A percentile compares a stretch with the other conserved stretches of the same genome.
These are phyloP conservation scores for Dioctria rufipes DNA, from an alignment of 2,888 invertebrate species.

Conservation along the genomic window DNA sequence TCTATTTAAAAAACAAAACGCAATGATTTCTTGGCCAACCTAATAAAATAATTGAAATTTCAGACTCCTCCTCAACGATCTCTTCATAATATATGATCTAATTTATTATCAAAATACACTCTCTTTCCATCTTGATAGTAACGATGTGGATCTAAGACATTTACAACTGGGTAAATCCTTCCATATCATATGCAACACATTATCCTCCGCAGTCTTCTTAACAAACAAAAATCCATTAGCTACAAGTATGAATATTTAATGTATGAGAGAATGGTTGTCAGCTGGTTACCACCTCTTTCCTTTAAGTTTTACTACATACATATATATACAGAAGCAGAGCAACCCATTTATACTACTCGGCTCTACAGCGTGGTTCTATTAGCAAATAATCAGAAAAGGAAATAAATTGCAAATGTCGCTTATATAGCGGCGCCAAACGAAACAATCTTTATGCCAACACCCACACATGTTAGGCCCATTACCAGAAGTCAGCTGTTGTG, in stretches of 20 bases:
- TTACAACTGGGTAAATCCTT: no score
- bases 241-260: conserved; percentile 16
- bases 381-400: conserved; percentile 18
- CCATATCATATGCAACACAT: no score
- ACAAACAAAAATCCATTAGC: conserved; percentile 22
- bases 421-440: not conserved
- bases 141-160: no score
- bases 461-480: not conserved
- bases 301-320: not conserved
- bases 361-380: not conserved
- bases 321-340: not conserved
- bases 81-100: no score
- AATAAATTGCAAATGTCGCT: conserved; percentile 12
- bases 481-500: not conserved
- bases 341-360: conserved; percentile 9
- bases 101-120: no score
- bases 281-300: conserved; percentile 1
- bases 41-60: no score
- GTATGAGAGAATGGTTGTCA: conserved; percentile 3
- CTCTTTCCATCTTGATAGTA: no score
- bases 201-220: not conserved
- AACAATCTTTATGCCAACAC: not conserved
- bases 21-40: no score
- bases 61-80: no score
- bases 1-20: no score